Conservation (phyloP, 2,797 vertebrate species). For the Neomorphus geoffroyi region DNA sequence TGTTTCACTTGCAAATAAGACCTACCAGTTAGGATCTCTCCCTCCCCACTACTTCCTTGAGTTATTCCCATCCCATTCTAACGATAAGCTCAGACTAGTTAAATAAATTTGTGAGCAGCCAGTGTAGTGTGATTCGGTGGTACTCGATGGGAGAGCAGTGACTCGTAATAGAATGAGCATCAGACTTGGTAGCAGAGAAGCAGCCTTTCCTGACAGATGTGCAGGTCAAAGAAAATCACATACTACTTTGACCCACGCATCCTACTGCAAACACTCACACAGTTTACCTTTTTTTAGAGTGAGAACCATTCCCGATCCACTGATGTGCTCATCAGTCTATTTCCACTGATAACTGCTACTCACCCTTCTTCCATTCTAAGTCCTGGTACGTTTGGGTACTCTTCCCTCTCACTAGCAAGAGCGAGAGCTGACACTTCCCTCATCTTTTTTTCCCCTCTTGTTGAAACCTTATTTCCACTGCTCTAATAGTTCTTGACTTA, state of each 20-base stretch:
- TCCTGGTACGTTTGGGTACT: neutral
- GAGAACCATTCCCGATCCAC: neutral
- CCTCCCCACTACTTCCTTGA: neutral
- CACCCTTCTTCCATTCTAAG: neutral
- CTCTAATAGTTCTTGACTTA: constrained; percentile 72
- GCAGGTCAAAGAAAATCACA: neutral
- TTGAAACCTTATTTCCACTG: constrained; percentile 43
- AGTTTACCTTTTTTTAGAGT: neutral
- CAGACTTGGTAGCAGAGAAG: neutral
- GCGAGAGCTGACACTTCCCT: constrained; percentile 25
- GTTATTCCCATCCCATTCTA: neutral
- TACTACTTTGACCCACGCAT: neutral
- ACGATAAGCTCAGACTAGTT: neutral
- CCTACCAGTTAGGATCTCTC: neutral
- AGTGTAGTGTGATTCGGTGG: accelerated
- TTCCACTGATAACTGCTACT: neutral
- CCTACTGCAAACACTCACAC: neutral
- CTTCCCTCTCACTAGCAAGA: neutral
- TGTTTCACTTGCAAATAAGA: neutral
- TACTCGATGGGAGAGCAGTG: neutral
- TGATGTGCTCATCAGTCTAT: neutral
- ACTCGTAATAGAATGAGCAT: neutral
- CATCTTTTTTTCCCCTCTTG: constrained; percentile 1
- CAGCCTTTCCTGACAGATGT: neutral
- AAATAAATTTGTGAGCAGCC: neutral